A percentile compares a stretch with the other conserved stretches of the same genome.
These are phyloP conservation scores for Tenebrio molitor DNA, from an alignment of 1,140 invertebrate genomes.

Conservation along the genomic window DNA sequence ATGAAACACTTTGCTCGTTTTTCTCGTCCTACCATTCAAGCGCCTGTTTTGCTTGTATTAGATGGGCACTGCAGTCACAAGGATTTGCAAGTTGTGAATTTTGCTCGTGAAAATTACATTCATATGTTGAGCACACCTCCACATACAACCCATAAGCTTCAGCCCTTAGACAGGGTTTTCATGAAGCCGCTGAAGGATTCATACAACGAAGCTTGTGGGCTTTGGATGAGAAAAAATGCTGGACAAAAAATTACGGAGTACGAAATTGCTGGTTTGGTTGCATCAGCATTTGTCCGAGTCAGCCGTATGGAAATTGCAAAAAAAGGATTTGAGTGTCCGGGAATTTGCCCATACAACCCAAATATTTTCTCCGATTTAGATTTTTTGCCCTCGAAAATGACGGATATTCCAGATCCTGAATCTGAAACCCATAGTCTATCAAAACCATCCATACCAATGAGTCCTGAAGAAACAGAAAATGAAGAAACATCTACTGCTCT, in stretches of 20 bases:
- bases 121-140: no score
- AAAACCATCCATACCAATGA: neutral
- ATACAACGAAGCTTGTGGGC: no score
- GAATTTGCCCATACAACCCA: neutral
- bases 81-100: no score
- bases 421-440: neutral
- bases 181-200: no score
- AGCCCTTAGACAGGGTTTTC: no score
- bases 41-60: no score
- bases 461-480: neutral
- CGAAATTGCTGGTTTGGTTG: neutral
- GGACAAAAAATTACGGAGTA: neutral
- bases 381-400: neutral
- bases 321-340: neutral
- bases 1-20: no score
- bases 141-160: no score
- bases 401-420: neutral
- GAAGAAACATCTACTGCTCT: neutral
- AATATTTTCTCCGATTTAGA: neutral
- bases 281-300: neutral
- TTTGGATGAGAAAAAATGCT: no score
- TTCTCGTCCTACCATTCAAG: no score
- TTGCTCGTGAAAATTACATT: no score
- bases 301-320: neutral
- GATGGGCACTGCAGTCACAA: no score